Base-by-base conservation (phyloP, 2,113 vertebrate genomes). In the Plestiodon gilberti region DNA sequence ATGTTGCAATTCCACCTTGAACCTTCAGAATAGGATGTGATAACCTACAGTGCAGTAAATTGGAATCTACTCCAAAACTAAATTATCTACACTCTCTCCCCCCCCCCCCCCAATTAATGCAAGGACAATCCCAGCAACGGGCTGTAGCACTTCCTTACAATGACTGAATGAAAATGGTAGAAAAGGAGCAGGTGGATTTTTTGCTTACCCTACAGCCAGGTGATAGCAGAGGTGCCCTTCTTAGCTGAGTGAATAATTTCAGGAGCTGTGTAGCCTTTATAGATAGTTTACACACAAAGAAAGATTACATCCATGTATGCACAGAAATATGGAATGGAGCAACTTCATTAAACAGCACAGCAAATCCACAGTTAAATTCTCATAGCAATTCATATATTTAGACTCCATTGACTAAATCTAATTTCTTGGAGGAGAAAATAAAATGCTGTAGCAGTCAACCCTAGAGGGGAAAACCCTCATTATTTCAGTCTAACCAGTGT, bases 201-300 rank as follows among this genome's bases (percentile, higher is more conserved):
- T 55, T 22, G 3, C 48, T 4, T 22, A 2, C 13, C 28, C 28
- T 28, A 4, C 8, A 59, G 6, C 30, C 64, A 89, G 35, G 1
- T 18, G 33, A 38, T n/a, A 20, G 0, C 30, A 85, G 71, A 78
- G 38, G 7, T 3, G 2, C n/a, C 64, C 0, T 10, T 80, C 64
- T 71, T 30, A 43, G 15, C 48, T 20, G 1, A 30, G 28, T 18
- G 81, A 61, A 83, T 14, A 30, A 82, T 78, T 83, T 61, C 78
- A 23, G 17, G 86, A 70, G 55, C 80, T 73, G 10, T 33, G 64
- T 0, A 88, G 11, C 55, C 48, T 71, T 33, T 85, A 15, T 0
- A 17, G 69, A 78, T 0, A 55, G 67, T 0, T 38, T 1, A 0
- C 11, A 1, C 0, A 0, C 6, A 1, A 9, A 48, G 20, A 79